Evolutionary conservation across 2,113 vertebrate species (phyloP).

Genomic region (Varanus komodoensis): DNA sequence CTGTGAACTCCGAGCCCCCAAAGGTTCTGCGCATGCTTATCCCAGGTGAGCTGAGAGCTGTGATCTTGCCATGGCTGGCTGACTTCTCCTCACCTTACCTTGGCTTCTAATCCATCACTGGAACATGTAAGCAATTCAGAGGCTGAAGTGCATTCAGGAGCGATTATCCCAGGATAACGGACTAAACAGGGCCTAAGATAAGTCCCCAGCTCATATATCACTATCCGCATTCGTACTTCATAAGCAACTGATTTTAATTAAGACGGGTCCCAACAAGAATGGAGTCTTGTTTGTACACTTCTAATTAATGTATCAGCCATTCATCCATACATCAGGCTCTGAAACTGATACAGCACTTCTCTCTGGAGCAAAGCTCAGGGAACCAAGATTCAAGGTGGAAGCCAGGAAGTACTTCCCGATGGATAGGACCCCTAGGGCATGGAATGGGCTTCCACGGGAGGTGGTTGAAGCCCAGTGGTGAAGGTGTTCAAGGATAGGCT

Average conservation of each 20-base stretch:
- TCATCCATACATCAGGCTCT: neutral
- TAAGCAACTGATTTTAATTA: conserved; percentile 37
- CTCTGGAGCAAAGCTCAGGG: neutral
- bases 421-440: too few species aligned
- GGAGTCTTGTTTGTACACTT: conserved; percentile 20
- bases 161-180: conserved; percentile 31
- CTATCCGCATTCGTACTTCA: conserved; percentile 10
- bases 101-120: conserved; percentile 32
- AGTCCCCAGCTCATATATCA: conserved; percentile 20
- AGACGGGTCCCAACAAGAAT: conserved; percentile 3
- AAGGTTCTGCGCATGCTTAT: neutral
- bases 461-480: too few species aligned
- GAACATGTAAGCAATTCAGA: conserved; percentile 20
- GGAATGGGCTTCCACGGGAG: too few species aligned
- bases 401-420: too few species aligned
- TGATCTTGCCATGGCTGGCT: neutral
- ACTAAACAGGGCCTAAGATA: conserved; percentile 24
- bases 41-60: neutral
- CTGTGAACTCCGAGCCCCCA: neutral
- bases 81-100: conserved; percentile 1
- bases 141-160: conserved; percentile 13
- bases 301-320: conserved; percentile 9
- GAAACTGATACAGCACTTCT: neutral
- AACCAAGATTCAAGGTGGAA: too few species aligned
- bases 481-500: too few species aligned